These are phyloP conservation scores for Alaudala cheleensis DNA, from an alignment of 2,113 vertebrate species.

Conservation along the genomic window DNA sequence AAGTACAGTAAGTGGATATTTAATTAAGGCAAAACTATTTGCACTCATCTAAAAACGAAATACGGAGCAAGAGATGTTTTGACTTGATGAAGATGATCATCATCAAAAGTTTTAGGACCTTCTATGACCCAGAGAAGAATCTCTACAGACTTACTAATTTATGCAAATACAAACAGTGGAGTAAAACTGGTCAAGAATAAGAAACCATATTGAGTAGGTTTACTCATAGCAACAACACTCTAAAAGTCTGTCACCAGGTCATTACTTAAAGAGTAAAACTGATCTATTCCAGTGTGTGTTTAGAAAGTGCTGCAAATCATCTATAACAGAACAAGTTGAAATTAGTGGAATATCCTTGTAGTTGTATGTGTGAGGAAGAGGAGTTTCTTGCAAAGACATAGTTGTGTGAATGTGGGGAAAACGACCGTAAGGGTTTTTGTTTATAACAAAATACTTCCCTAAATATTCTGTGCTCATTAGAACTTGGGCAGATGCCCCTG, in stretches of 20 bases:
- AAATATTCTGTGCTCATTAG: not conserved
- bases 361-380: not conserved
- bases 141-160: not conserved
- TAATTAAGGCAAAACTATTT: not conserved
- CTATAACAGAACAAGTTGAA: not conserved
- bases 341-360: not conserved
- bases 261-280: not conserved
- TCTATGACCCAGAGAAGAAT: not conserved
- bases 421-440: not conserved
- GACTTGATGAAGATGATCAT: not conserved
- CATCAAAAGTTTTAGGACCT: not conserved
- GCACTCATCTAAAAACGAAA: not conserved
- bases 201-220: not conserved
- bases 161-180: not conserved
- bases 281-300: not conserved
- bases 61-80: not conserved
- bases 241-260: not conserved
- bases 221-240: not conserved
- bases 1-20: not conserved
- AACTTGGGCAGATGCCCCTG: not conserved
- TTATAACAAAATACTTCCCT: not conserved
- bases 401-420: not conserved
- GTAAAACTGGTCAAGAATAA: not conserved
- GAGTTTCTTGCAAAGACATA: not conserved
- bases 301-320: not conserved